Evolutionary conservation across 2,797 vertebrate genomes (phyloP), one percentile per base, ranked within the genome.

Genomic region (Rhinogobio ventralis): DNA sequence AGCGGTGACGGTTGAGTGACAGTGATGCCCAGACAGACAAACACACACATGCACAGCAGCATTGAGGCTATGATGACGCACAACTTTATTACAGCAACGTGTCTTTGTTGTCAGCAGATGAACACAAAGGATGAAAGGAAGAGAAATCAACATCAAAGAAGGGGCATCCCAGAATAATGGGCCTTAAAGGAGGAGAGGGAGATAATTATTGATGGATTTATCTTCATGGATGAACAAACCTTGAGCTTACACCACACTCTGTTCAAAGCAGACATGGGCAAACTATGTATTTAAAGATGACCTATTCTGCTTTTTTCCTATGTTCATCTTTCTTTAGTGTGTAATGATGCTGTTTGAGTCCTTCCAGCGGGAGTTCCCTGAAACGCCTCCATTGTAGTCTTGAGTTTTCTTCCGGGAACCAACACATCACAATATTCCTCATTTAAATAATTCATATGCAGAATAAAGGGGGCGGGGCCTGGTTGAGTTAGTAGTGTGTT

Each of bases 1-100:
- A n/a, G 86, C 87, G 81, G 77, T 67, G 25, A 30, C 30, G 90
- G 89, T 85, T 91, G 90, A 93, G 92, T 90, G 90, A 17, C 89
- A 91, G 89, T 87, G 8, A 14, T 23, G 51, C 17, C 13, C 69
- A 57, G 62, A 88, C 55, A 45, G 28, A 60, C 60, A 46, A 36
- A 77, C 49, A 69, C 10, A 74, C 62, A 86, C 69, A 42, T 11
- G 69, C 73, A 51, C 67, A 77, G 75, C 33, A 66, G 15, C 2
- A 60, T 74, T 49, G 79, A 2, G 46, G 60, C 80, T 81, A 30
- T 79, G 49, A 28, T 78, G 60, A 84, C 86, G 68, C 64, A 79
- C 57, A 68, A 86, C 68, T 84, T 64, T 60, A 68, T 84, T 57
- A 77, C 66, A 84, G 81, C 19, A 55, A 23, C 42, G 15, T 46